A percentile compares a stretch with the other conserved stretches of the same genome.
These are phyloP conservation scores for Syngnathus acus DNA, from an alignment of 2,797 vertebrate genomes.

Conservation along the genomic window DNA sequence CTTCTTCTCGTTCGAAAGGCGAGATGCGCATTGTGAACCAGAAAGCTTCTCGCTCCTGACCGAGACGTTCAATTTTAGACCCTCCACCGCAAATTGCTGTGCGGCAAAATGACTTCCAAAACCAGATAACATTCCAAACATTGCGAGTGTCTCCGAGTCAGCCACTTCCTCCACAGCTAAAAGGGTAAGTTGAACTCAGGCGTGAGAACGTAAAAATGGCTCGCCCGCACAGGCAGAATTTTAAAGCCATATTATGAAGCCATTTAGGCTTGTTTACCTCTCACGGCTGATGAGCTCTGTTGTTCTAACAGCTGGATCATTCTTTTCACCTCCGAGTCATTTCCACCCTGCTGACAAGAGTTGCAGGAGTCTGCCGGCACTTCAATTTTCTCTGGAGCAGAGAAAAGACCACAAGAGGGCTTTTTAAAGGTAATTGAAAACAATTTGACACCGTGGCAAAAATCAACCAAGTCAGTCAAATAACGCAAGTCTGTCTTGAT, in stretches of 20 bases:
- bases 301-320: conserved; percentile 80
- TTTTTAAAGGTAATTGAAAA: background rate
- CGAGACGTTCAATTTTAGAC: conserved; percentile 48
- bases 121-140: conserved; percentile 65
- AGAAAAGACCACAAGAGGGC: conserved; percentile 2
- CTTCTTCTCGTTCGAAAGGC: background rate
- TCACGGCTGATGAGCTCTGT: conserved; percentile 74
- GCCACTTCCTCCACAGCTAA: conserved; percentile 51
- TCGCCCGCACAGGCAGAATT: background rate
- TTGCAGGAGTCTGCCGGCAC: conserved; percentile 36
- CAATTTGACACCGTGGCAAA: background rate
- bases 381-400: conserved; percentile 33
- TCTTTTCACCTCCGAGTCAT: conserved; percentile 51
- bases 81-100: conserved; percentile 59
- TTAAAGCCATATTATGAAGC: background rate
- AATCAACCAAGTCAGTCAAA: background rate
- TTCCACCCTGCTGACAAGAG: conserved; percentile 20
- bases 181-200: conserved; percentile 34
- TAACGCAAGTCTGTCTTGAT: background rate
- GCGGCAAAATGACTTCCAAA: conserved; percentile 48
- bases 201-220: conserved; percentile 26
- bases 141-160: conserved; percentile 59
- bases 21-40: conserved; percentile 13
- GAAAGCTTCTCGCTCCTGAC: conserved; percentile 26
- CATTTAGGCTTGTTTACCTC: conserved; percentile 65